phyloP scores from a whole-genome alignment of 2,113 vertebrate species.

The Pelmatolapia mariae region DNA sequence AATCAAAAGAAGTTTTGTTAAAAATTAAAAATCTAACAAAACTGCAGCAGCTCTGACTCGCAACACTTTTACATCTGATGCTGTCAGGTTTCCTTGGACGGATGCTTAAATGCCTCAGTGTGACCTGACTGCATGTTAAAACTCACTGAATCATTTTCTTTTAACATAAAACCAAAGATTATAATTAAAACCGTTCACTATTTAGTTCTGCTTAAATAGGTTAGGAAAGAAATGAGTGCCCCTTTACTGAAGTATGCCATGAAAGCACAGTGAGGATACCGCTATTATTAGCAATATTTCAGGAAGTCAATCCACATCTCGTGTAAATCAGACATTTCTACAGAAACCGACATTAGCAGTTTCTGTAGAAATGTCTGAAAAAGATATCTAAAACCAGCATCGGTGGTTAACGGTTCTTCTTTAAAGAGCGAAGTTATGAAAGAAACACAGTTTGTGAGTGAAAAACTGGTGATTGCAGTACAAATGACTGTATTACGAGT shows the following conservation, averaged over 20 bases:
- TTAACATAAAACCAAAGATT: not conserved
- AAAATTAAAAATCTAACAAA: not conserved
- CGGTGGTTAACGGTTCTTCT: not conserved
- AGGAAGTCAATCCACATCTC: not conserved
- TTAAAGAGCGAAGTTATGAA: not conserved
- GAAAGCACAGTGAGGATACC: not conserved
- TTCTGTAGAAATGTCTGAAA: not conserved
- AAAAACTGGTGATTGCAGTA: not conserved
- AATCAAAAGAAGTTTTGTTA: not conserved
- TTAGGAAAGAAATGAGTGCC: not conserved
- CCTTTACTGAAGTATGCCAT: not conserved
- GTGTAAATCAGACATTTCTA: not conserved
- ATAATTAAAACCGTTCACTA: not conserved
- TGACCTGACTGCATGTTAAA: not conserved
- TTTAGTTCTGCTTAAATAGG: not conserved
- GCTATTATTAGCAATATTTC: not conserved
- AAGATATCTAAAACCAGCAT: not conserved
- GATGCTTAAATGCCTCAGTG: not conserved
- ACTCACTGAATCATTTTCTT: not conserved
- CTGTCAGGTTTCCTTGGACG: not conserved
- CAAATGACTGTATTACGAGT: not conserved
- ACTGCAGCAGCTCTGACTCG: not conserved
- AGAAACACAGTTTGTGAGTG: not conserved
- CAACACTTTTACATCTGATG: not conserved
- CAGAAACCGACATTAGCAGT: not conserved